Base-by-base conservation (phyloP, 2,797 vertebrate species). In the Carduelis carduelis region DNA sequence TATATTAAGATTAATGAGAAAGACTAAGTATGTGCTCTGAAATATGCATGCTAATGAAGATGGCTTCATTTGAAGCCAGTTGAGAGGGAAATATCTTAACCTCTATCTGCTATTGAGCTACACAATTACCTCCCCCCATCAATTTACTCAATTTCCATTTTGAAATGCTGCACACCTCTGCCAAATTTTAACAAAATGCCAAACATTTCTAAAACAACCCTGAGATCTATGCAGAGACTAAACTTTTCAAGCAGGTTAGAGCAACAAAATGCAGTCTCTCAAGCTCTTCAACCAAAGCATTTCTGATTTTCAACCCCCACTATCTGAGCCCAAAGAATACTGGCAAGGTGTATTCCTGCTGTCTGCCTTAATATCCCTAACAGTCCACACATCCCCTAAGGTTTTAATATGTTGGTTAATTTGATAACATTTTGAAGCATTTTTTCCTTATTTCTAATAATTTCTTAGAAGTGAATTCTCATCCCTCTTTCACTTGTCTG, bases 41-140 rank as follows among this genome's bases (percentile, higher is more conserved):
- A 94, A 83, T 83, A 86, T 2, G 52, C 52, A 74, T 30, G 23
- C 35, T 82, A 86, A 87, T 49, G 64, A 89, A 85, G 57, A 85
- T 6, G 11, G 44, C 30, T 79, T 84, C 0, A 0, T 46, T 30
- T 86, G 39, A 82, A 92, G 35, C 2, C 66, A 83, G 32, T 0
- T 68, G 52, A 84, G 83, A 92, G 26, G 8, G 27, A 70, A 85
- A 46, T 47, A 14, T 66, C 37, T 53, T 85, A 3, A 77, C 21
- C 85, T 83, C 32, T 39, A 46, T 53, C 61, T 56, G 55, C 59
- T 79, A 28, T 1, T 71, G 21, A 86, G 50, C 32, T 75, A 64
- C 24, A 61, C 8, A 70, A 7, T 26, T 39, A n/a, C 10, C 28
- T 6, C 6, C 7, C 17, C 3, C 7, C 5, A 9, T 6, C 11